Evolutionary conservation across 2,888 invertebrate species (phyloP), one percentile per base, ranked within the genome.

Genomic region (Oligia latruncula): DNA sequence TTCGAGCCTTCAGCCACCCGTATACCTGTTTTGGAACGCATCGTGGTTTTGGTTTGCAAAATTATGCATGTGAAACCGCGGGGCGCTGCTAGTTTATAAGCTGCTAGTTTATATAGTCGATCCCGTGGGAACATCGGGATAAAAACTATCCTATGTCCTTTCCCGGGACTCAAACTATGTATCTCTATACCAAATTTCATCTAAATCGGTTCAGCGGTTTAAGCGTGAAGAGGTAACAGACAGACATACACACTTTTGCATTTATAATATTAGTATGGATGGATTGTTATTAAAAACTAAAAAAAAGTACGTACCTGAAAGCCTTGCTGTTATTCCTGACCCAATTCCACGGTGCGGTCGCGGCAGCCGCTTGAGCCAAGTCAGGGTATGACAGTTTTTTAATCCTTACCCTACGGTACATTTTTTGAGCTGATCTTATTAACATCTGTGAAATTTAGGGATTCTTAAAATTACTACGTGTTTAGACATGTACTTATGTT

Each of bases 311-410:
- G 65, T 86, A 95, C 95, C 95, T 94, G 80, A 95, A 93, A 2
- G 40, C 5, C 87, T 94, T 95, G 46, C 94, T 93, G 64, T 83
- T 92, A 9, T 85, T 90, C 72, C 95, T 92, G 52, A 92, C 85
- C 3, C 82, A 71, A 52, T 83, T 89, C 75, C 91, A 87, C 0
- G 95, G 93, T 0, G 95, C 94, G 0, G 92, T 93, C 0, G 93
- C 94, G 0, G 93, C 77, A 0, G 94, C 93, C 0, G 91, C 94
- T 84, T 95, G 95, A 0, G 93, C 93, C 35, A 96, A 88, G 60
- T 95, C 95, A 4, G 95, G 92, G 70, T 96, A 96, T 0, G 95
- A 91, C 0, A 96, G 89, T 60, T 89, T 91, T 0, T 94, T 87
- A 6, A 95, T 91, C 67, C 95, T 91, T 58, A 95, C 68, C 40